Conservation (phyloP, 2,113 vertebrate species). For the Oxyura jamaicensis region DNA sequence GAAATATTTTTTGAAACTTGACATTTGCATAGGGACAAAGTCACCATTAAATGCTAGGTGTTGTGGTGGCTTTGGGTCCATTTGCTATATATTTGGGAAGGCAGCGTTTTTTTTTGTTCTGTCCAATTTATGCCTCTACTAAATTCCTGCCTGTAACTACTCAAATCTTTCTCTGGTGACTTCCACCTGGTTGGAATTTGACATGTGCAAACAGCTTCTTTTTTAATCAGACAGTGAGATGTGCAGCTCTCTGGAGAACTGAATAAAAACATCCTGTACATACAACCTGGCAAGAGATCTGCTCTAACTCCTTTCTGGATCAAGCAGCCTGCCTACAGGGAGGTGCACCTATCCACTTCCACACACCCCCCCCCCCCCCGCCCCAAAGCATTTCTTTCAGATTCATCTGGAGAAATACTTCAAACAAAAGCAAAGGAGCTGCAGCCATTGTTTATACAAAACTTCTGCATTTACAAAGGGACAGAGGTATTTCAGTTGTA, state of each 20-base stretch:
- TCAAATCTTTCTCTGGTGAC: not conserved
- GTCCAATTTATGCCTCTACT: not conserved
- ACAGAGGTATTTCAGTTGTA: too few relatives aligned
- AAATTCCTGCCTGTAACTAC: not conserved
- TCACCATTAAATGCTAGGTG: not conserved
- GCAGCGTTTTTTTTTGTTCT: not conserved
- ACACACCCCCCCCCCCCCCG: not conserved
- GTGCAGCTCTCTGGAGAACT: not conserved
- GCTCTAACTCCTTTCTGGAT: not conserved
- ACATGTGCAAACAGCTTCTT: not conserved
- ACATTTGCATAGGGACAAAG: not conserved
- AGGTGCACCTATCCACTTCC: not conserved
- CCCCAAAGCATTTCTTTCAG: not conserved
- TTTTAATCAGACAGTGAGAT: not conserved
- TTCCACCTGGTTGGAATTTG: not conserved
- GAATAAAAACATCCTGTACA: not conserved
- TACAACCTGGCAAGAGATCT: not conserved
- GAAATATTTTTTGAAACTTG: not conserved
- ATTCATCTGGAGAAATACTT: not conserved
- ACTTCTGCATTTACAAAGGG: too few relatives aligned
- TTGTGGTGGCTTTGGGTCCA: fast-evolving
- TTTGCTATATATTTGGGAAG: not conserved
- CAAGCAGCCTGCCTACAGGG: not conserved
- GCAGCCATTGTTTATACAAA: not conserved
- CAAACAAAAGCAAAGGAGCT: not conserved